Base-by-base conservation (phyloP, 2,113 vertebrate genomes). In the Lepidothrix coronata region DNA sequence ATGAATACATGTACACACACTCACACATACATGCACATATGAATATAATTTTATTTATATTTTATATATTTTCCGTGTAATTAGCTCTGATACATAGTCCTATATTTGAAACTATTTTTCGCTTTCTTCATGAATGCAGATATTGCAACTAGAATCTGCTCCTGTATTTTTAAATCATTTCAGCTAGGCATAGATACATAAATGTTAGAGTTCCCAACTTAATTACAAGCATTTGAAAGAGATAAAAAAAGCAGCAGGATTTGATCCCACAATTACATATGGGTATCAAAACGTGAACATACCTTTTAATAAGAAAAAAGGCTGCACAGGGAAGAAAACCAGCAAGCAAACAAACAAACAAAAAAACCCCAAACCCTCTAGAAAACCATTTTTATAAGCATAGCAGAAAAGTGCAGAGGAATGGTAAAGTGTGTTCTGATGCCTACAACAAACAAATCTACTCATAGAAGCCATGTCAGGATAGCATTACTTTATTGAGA, bases 251-350 rank as follows among this genome's bases (percentile, higher is more conserved):
- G 18, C 37, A 54, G 27, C 43, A 44, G 14, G 30, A 76, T 88
- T 95, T 68, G 22, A 65, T 82, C 16, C 28, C 43, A 35, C 39
- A 55, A 8, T 62, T 77, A 33, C 12, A 73, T n/a, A 49, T 3
- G 24, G 4, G 19, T 14, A 71, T 44, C 54, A 85, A 70, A 94
- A 89, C 73, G 20, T 51, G 16, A 86, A 49, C 12, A 28, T 61
- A 39, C 3, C 14, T 88, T 93, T 89, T 65, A 52, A 91, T 75
- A 30, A n/a, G 22, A 61, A 35, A 83, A 61, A 85, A 78, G 8
- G 16, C 57, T 88, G 5, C 10, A 59, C 24, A 30, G 9, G 31
- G 14, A 0, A 2, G 39, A 57, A 46, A 35, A 7, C 0, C 7
- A 30, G 28, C 4, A 33, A 66, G 3, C 8, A 81, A 57, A 7